phyloP scores from a whole-genome alignment of 2,113 vertebrate genomes.

The human (Homo sapiens) region GRCh38 chrX:72529001-72529500 shows the following conservation, averaged over 20 bases:
- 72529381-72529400: background rate
- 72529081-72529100: background rate
- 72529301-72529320: background rate
- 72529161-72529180: background rate
- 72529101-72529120: background rate
- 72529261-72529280: conserved; percentile 28
- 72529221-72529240: background rate
- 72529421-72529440: background rate
- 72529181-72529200: background rate
- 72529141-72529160: background rate
- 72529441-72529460: background rate
- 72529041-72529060: background rate
- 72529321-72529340: background rate
- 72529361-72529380: background rate
- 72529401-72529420: background rate
- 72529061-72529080: background rate
- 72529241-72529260: background rate
- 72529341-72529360: background rate
- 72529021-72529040: background rate
- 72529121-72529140: background rate
- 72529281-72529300: background rate
- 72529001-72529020: background rate
- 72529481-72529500: background rate
- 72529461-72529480: background rate
- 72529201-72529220: background rate